Evolutionary conservation across 2,113 vertebrate genomes (phyloP).

Genomic region (Salvelinus fontinalis): DNA sequence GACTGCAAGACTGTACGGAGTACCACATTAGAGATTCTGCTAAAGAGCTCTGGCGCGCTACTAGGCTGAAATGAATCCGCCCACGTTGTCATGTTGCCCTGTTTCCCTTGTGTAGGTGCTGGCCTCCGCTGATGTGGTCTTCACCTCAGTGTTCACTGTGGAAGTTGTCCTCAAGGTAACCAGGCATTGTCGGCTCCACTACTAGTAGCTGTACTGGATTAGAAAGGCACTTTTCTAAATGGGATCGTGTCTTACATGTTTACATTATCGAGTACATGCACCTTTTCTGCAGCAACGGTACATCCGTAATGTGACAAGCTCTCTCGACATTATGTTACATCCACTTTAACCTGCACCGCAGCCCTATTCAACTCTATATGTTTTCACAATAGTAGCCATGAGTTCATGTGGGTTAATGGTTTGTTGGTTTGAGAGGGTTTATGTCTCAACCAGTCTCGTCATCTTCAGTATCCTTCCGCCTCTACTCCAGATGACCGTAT

Average conservation of each 20-base stretch:
- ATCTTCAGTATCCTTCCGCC: neutral
- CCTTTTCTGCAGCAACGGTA: neutral
- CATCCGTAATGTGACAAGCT: too few species aligned
- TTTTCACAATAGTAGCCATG: neutral
- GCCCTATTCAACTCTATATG: too few species aligned
- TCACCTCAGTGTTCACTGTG: constrained; percentile 91
- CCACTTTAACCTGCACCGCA: neutral
- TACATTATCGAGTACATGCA: too few species aligned
- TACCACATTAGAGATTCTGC: too few species aligned
- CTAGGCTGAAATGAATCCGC: too few species aligned
- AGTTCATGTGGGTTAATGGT: neutral
- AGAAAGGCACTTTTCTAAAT: too few species aligned
- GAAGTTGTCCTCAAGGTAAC: constrained; percentile 93
- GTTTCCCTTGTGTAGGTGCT: constrained; percentile 75
- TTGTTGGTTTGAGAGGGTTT: neutral
- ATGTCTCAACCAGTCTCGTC: neutral
- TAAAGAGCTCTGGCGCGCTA: too few species aligned
- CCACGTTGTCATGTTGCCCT: neutral
- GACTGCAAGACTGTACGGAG: too few species aligned
- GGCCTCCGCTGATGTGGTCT: constrained; percentile 85
- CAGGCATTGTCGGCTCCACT: neutral
- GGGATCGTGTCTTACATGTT: neutral
- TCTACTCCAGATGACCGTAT: constrained; percentile 86
- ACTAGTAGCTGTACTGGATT: too few species aligned
- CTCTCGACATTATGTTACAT: too few species aligned